Base-by-base conservation (phyloP, 2,888 invertebrate species). In the Timandra comae region DNA sequence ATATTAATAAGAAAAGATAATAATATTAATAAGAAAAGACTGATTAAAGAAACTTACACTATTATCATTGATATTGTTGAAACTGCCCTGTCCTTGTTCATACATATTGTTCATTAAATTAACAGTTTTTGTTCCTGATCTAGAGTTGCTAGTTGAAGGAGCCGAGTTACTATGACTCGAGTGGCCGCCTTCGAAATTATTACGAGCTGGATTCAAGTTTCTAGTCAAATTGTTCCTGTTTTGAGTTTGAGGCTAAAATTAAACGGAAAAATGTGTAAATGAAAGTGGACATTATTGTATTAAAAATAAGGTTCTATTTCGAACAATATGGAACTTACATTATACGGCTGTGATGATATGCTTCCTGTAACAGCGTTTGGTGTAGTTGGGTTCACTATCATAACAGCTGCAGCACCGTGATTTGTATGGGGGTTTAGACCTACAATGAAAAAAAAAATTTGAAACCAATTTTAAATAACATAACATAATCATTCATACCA, bases 381-480 rank as follows among this genome's bases (percentile, higher is more conserved):
- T 36, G 86, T 86, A 22, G 86, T 86, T 9, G 86, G 86, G 44
- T 86, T 86, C 1, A 86, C 86, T 47, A 86, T 85, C 86, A 86
- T 86, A 30, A 86, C 84, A 64, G 86, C 86, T 39, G 86, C 85
- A 24, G 86, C 79, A 32, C 80, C 73, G 68, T 86, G 86, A 47
- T 81, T 85, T 8, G 85, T 72, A 47, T 86, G 86, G 10, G 85
- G 78, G 50, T 70, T 80, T 56, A 84, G 50, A 38, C 85, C 86
- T 80, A 49, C 9, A 60, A 56, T 29, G 40, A 41, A 23, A 30
- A 5, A 22, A 1, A 22, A 7, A 8, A n/a, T 25, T 25, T 3
- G 8, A 23, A n/a, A n/a, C n/a, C n/a, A n/a, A n/a, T n/a, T n/a
- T n/a, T n/a, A n/a, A n/a, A n/a, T n/a, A n/a, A n/a, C n/a, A n/a